phyloP scores from a whole-genome alignment of 1,140 invertebrate genomes.

The Riptortus pedestris region DNA sequence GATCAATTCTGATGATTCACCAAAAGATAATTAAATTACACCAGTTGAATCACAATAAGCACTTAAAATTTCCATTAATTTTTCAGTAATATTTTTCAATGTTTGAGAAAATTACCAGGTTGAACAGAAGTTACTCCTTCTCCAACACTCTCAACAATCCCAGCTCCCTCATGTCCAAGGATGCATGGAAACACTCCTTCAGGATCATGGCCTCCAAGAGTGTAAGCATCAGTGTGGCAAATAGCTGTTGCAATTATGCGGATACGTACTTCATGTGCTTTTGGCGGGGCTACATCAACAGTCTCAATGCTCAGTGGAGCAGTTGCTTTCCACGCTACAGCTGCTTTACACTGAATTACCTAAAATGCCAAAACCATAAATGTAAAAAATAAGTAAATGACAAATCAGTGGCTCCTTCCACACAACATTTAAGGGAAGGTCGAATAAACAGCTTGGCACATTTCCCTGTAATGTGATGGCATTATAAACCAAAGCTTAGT shows the following conservation, averaged over 20 bases:
- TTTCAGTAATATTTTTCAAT: too few species aligned
- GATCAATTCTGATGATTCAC: too few species aligned
- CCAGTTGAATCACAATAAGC: too few species aligned
- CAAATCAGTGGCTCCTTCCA: too few species aligned
- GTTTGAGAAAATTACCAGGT: too few species aligned
- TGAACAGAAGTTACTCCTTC: constrained; percentile 81
- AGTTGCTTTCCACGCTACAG: constrained; percentile 83
- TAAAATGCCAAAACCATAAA: constrained; percentile 37
- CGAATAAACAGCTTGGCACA: too few species aligned
- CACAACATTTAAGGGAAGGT: too few species aligned
- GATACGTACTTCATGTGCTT: constrained; percentile 64
- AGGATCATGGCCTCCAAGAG: constrained; percentile 80
- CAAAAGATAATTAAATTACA: too few species aligned
- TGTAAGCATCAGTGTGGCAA: constrained; percentile 97
- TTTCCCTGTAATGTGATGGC: too few species aligned
- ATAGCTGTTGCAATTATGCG: constrained; percentile 77
- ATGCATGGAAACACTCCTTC: constrained; percentile 90
- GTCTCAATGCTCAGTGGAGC: constrained; percentile 79
- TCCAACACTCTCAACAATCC: constrained; percentile 91
- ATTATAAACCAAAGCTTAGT: too few species aligned
- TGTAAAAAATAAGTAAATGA: too few species aligned
- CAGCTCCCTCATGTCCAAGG: constrained; percentile 88
- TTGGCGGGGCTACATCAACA: constrained; percentile 90
- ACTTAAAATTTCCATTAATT: too few species aligned
- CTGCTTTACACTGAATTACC: constrained; percentile 80